Percentiles rank a stretch among this genome's conserved stretches.
phyloP scores from a whole-genome alignment of 2,797 vertebrate species.

The Sebastes oblongus region DNA sequence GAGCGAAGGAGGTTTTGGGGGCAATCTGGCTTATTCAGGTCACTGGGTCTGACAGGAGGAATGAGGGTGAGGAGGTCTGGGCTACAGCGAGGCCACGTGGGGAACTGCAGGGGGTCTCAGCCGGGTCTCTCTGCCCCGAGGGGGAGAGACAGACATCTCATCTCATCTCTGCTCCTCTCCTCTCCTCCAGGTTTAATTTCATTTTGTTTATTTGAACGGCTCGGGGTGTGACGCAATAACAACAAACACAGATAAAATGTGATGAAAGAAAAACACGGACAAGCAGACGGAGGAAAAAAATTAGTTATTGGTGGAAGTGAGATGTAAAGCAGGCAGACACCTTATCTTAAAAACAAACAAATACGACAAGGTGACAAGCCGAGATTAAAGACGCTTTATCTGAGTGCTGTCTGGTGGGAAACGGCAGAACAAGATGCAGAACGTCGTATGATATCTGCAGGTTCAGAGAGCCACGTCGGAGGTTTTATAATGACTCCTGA shows the following conservation, averaged over 20 bases:
- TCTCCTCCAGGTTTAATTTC: slow-evolving; percentile 1
- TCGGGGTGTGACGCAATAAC: background rate
- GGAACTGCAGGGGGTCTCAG: slow-evolving; percentile 12
- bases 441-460: background rate
- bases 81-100: background rate
- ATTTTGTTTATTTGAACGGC: background rate
- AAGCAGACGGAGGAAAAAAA: background rate
- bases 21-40: slow-evolving; percentile 51
- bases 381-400: slow-evolving; percentile 34
- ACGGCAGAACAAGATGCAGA: background rate
- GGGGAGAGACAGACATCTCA: background rate
- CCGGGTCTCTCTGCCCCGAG: background rate
- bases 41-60: slow-evolving; percentile 55
- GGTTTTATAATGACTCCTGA: background rate
- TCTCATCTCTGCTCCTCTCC: background rate
- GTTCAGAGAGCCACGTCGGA: background rate
- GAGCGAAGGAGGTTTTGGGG: slow-evolving; percentile 31
- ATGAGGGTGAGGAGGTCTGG: slow-evolving; percentile 15
- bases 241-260: background rate
- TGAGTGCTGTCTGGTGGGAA: background rate
- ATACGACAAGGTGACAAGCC: slow-evolving; percentile 22
- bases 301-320: background rate
- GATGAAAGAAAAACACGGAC: slow-evolving; percentile 7
- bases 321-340: slow-evolving; percentile 3
- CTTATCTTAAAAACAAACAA: slow-evolving; percentile 34